A percentile compares a stretch with the other conserved stretches of the same genome.
These are phyloP conservation scores for Zoanthus solanderi DNA, from an alignment of 92 coral and sea anemone species.

Conservation along the genomic window DNA sequence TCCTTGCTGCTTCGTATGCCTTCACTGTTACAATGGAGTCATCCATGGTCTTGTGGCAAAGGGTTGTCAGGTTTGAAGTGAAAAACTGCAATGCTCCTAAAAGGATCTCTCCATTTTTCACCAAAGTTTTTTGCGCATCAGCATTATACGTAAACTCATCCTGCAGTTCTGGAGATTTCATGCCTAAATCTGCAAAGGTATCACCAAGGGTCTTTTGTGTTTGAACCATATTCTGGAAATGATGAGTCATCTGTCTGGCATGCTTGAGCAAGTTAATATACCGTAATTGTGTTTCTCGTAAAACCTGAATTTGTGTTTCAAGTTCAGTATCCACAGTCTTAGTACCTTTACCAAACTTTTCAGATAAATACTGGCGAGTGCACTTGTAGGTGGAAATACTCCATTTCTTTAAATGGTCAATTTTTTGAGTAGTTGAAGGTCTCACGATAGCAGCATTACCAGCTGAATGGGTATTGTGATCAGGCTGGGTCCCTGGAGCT, in stretches of 20 bases:
- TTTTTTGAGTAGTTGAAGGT: constrained; percentile 76
- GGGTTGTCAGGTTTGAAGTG: constrained; percentile 88
- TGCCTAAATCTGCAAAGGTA: constrained; percentile 88
- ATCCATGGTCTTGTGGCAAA: constrained; percentile 97
- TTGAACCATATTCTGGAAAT: constrained; percentile 87
- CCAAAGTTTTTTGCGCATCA: constrained; percentile 91
- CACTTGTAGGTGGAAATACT: constrained; percentile 97
- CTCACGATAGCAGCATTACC: constrained; percentile 69
- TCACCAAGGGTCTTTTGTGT: constrained; percentile 91
- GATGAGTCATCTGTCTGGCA: constrained; percentile 90
- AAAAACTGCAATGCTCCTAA: constrained; percentile 93
- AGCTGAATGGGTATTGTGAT: constrained; percentile 18
- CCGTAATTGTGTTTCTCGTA: constrained; percentile 90
- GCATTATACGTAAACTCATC: constrained; percentile 94
- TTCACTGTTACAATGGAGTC: constrained; percentile 95
- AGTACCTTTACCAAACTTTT: constrained; percentile 97
- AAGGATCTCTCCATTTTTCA: constrained; percentile 94
- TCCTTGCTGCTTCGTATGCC: constrained; percentile 94
- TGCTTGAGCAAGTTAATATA: constrained; percentile 79
- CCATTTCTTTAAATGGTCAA: constrained; percentile 95
- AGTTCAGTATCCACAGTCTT: constrained; percentile 96
- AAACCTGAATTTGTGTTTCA: constrained; percentile 86
- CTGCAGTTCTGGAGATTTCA: constrained; percentile 97
- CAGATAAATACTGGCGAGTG: constrained; percentile 94
- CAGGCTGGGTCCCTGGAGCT: constrained; percentile 30